Evolutionary conservation across 2,888 invertebrate genomes (phyloP), one percentile per base, ranked within the genome.

Genomic region (Antheraea assamensis): DNA sequence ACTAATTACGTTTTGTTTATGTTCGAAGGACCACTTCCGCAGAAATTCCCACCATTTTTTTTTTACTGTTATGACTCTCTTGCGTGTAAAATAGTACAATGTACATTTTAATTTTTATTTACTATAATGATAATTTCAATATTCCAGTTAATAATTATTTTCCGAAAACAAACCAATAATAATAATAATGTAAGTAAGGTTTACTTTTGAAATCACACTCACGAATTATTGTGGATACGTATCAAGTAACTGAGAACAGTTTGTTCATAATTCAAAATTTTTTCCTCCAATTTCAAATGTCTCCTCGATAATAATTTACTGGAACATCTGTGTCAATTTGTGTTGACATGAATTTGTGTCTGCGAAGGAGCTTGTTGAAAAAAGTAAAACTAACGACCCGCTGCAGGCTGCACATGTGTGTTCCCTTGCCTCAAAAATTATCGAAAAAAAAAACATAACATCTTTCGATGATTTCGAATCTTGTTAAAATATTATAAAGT

Each of bases 261-360:
- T 68, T 64, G 61, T 64, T 27, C 19, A 64, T 64, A 68, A 68
- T 10, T 35, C 35, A n/a, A 35, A 31, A 68, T 31, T 68, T 68
- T 80, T 78, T 76, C 71, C 52, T 73, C 72, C 75, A 79, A 79
- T 75, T 77, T 76, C 76, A 76, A 78, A 80, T 79, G 77, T 72
- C 80, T 81, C 76, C 81, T 81, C 83, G 79, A 80, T 81, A 83
- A 84, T 87, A 86, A 88, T 86, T 85, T 85, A 85, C 78, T 83
- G 78, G 76, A 86, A 87, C 92, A 92, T 92, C 89, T 92, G 92
- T 91, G 88, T 85, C 87, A 86, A 89, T 89, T 85, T 84, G 82
- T 91, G 92, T 92, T 92, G 92, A 92, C 92, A 92, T 84, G 81
- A 82, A 85, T 85, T 84, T 88, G 83, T 87, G 86, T 87, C 85